These are phyloP conservation scores for Acanthurus tractus DNA, from an alignment of 2,797 vertebrate genomes.

Conservation along the genomic window DNA sequence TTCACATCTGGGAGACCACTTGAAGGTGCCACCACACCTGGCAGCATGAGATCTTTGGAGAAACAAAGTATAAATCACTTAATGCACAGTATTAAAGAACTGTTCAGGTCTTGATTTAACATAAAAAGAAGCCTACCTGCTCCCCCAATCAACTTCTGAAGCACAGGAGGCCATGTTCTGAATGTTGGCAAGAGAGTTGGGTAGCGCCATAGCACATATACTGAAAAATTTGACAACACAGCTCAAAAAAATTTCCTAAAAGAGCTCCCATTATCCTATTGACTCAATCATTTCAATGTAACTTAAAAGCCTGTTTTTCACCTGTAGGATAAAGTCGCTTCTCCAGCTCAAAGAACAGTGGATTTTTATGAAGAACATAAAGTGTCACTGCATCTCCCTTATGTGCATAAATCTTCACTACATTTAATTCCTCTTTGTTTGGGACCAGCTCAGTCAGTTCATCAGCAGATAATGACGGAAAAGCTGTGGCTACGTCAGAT, in stretches of 20 bases:
- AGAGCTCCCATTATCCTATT: neutral
- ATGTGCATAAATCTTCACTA: slow-evolving; percentile 91
- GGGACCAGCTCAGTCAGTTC: slow-evolving; percentile 90
- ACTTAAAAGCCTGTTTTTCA: slow-evolving; percentile 58
- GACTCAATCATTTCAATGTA: neutral
- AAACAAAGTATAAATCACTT: slow-evolving; percentile 24
- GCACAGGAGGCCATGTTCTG: slow-evolving; percentile 93
- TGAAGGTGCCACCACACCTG: slow-evolving; percentile 91
- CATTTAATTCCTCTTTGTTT: slow-evolving; percentile 93
- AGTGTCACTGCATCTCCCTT: slow-evolving; percentile 91
- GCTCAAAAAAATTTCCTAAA: neutral
- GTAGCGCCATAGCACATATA: slow-evolving; percentile 92
- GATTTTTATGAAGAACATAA: slow-evolving; percentile 90
- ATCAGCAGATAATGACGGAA: slow-evolving; percentile 87
- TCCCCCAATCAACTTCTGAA: slow-evolving; percentile 93
- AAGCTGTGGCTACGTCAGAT: slow-evolving; percentile 87
- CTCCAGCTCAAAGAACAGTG: slow-evolving; percentile 94
- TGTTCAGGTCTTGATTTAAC: neutral
- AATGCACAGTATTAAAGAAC: neutral
- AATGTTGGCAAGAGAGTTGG: slow-evolving; percentile 91
- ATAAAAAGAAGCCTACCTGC: slow-evolving; percentile 86
- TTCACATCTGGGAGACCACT: slow-evolving; percentile 90
- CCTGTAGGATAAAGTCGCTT: slow-evolving; percentile 94
- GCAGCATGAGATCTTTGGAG: slow-evolving; percentile 95
- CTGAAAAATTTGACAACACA: slow-evolving; percentile 75